Conservation (phyloP, 2,113 vertebrate species). For the Tor tambroides region DNA sequence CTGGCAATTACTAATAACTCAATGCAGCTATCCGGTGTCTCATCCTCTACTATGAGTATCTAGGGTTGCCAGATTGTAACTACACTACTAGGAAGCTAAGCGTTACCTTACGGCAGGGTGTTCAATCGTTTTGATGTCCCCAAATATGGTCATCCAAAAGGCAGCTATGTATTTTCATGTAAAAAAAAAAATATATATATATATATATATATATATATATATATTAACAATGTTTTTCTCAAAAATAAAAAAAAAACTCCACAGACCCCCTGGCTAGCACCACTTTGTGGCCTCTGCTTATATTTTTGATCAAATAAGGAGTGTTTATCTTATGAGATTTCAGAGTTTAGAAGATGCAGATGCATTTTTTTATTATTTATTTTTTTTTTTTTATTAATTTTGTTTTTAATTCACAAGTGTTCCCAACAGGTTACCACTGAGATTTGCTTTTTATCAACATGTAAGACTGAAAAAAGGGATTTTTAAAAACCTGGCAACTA, state of each 20-base stretch:
- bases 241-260: too few relatives aligned
- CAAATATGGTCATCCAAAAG: too few relatives aligned
- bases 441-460: neutral
- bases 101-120: neutral
- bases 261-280: too few relatives aligned
- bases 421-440: neutral
- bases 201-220: too few relatives aligned
- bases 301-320: too few relatives aligned
- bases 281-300: too few relatives aligned
- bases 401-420: neutral
- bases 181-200: too few relatives aligned
- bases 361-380: too few relatives aligned
- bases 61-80: neutral
- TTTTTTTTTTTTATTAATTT: neutral
- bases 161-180: too few relatives aligned
- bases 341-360: too few relatives aligned
- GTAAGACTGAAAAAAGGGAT: neutral
- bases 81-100: neutral
- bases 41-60: neutral
- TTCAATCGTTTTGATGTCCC: neutral
- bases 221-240: too few relatives aligned
- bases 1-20: slow-evolving; percentile 41
- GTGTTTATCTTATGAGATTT: too few relatives aligned
- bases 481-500: slow-evolving; percentile 44
- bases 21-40: neutral